Evolutionary conservation across 2,888 invertebrate genomes (phyloP).

Genomic region (Petrolisthes cinctipes): DNA sequence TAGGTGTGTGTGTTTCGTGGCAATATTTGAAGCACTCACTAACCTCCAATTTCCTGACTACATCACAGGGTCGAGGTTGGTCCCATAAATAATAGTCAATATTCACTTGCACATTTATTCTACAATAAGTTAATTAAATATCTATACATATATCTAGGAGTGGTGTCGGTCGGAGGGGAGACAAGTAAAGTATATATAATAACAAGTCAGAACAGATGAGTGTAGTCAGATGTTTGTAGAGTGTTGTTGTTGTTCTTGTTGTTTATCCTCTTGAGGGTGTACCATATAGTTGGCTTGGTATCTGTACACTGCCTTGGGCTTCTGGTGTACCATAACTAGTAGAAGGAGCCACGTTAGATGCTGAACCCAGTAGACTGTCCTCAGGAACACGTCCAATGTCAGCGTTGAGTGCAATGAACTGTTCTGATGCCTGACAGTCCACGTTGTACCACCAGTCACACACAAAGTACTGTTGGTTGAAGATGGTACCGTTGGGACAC

Average conservation of each 20-base stretch:
- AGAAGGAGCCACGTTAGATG: neutral
- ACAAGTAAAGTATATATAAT: neutral
- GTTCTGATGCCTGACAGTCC: no score
- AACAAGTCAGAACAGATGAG: neutral
- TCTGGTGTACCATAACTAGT: neutral
- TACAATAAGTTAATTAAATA: no score
- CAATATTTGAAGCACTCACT: no score
- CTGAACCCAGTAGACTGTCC: neutral
- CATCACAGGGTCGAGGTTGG: no score
- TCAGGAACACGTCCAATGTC: neutral
- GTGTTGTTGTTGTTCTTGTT: no score
- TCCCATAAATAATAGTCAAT: no score
- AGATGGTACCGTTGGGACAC: conserved; percentile 43
- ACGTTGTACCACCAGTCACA: no score
- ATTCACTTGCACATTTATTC: no score
- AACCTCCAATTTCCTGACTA: no score
- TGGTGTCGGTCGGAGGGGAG: neutral
- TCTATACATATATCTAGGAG: no score
- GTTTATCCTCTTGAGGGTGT: neutral
- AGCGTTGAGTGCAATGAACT: neutral
- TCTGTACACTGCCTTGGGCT: neutral
- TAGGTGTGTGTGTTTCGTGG: no score
- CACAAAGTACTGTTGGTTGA: conserved; percentile 11
- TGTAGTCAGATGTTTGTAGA: neutral
- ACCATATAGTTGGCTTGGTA: neutral